A percentile compares a stretch with the other conserved stretches of the same genome.
phyloP scores from a whole-genome alignment of 1,140 invertebrate species.

The Micrasema minimum region DNA sequence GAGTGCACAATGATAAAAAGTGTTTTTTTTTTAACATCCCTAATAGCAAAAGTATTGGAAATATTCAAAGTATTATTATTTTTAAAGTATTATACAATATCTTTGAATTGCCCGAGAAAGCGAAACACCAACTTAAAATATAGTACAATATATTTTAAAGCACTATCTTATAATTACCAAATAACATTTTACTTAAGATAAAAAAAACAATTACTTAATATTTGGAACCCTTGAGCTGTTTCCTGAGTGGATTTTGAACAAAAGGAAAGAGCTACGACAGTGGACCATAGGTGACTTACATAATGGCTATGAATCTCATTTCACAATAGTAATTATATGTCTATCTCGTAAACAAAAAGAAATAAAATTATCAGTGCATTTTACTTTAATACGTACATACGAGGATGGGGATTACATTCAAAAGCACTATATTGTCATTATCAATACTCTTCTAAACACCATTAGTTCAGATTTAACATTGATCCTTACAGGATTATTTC shows the following conservation, averaged over 20 bases:
- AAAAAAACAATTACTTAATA: not conserved
- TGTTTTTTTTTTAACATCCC: too few species aligned
- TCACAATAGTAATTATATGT: constrained; percentile 16
- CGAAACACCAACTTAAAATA: too few species aligned
- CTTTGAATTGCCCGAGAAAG: too few species aligned
- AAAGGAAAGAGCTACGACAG: constrained; percentile 20
- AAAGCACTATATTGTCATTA: constrained; percentile 34
- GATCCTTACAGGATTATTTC: too few species aligned
- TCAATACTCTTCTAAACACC: constrained; percentile 26
- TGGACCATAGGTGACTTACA: constrained; percentile 31
- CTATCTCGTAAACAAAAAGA: constrained; percentile 31
- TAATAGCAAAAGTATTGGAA: not conserved
- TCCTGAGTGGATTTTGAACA: not conserved
- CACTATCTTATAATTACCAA: constrained; percentile 3
- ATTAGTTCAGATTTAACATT: too few species aligned
- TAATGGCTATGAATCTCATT: constrained; percentile 41
- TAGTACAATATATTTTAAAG: not conserved
- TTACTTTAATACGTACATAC: constrained; percentile 34
- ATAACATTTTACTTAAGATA: constrained; percentile 18
- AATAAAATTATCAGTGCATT: constrained; percentile 36
- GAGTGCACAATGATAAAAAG: too few species aligned
- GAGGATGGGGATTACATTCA: constrained; percentile 16
- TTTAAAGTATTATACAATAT: too few species aligned
- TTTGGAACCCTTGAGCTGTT: not conserved
- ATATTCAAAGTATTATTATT: too few species aligned